Base-by-base conservation (phyloP, 1,140 invertebrate species). In the Nephotettix cincticeps region DNA sequence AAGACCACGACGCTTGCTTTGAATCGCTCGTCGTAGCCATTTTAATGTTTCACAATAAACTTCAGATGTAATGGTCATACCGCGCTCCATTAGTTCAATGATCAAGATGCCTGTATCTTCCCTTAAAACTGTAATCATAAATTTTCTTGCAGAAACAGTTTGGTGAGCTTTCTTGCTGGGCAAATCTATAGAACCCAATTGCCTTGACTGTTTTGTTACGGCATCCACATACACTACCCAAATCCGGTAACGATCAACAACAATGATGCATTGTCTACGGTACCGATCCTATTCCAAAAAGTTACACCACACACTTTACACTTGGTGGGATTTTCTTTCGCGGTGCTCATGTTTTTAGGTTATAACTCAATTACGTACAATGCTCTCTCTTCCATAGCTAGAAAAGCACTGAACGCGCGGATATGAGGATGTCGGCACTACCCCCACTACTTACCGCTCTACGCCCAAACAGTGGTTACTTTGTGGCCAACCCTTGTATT, bases 221-320 rank as follows among this genome's bases (percentile, higher is more conserved):
- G 68, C 45, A 40, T 68, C 74, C 13, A 74, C 30, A 32, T 75
- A 74, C n/a, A n/a, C n/a, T n/a, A n/a, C n/a, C n/a, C n/a, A n/a
- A n/a, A n/a, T n/a, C n/a, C n/a, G n/a, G n/a, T n/a, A n/a, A n/a
- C n/a, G n/a, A n/a, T n/a, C n/a, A n/a, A n/a, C n/a, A n/a, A n/a
- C n/a, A n/a, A n/a, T n/a, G n/a, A n/a, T n/a, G n/a, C n/a, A n/a
- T n/a, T n/a, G n/a, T n/a, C n/a, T n/a, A n/a, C n/a, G 23, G 71
- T 75, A 27, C 74, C 69, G 32, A 78, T 72, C 21, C 43, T 4
- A 25, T 73, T 58, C 21, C 75, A 74, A 73, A 75, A 70, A 0
- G 69, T 66, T 27, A 73, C 58, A 0, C 72, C 67, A 27, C 69
- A 64, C 0, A 68, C 45, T n/a, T 72, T n/a, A n/a, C n/a, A n/a